Evolutionary conservation across 2,888 invertebrate genomes (phyloP), one percentile per base, ranked within the genome.

Genomic region (Leptodirus hochenwartii): DNA sequence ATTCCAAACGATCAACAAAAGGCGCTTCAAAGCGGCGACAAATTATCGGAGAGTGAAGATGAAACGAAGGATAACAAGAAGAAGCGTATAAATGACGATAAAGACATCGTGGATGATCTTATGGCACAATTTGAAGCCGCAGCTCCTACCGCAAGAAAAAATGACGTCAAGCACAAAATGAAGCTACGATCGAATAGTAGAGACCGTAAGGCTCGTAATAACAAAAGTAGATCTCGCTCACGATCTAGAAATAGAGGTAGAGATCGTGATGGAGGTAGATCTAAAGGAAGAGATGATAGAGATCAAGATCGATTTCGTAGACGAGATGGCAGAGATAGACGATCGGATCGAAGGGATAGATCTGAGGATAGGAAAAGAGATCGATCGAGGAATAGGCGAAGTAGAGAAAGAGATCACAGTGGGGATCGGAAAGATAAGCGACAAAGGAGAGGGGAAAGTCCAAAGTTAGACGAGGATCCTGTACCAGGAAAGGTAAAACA

Each of bases 41-140:
- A 47, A 26, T 5, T 27, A 3, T 37, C 40, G 12, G 28, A 41
- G 5, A 35, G 44, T 22, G 34, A 46, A 17, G 36, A 43, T 22
- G 30, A 46, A 41, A 31, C 48, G 42, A 22, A 47, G 45, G 24
- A 49, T 45, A 33, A 40, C 34, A 23, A 38, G 14, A 35, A 43
- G 41, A n/a, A n/a, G n/a, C n/a, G n/a, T 9, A 37, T 38, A 12
- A 30, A 35, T 22, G 41, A 45, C 15, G 47, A 51, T 38, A 40
- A 37, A 27, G 61, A 64, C 41, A 56, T 70, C 27, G 72, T 81
- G n/a, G 73, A 76, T 40, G 74, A 81, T 47, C 73, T 80, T 3
- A 82, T 87, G 82, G 74, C 82, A 11, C 78, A 79, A 38, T 57
- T 88, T 29, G 87, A 87, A 56, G 79, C 84, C 3, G 56, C 84